phyloP scores from a whole-genome alignment of 1,140 invertebrate species.

The Centruroides vittatus region DNA sequence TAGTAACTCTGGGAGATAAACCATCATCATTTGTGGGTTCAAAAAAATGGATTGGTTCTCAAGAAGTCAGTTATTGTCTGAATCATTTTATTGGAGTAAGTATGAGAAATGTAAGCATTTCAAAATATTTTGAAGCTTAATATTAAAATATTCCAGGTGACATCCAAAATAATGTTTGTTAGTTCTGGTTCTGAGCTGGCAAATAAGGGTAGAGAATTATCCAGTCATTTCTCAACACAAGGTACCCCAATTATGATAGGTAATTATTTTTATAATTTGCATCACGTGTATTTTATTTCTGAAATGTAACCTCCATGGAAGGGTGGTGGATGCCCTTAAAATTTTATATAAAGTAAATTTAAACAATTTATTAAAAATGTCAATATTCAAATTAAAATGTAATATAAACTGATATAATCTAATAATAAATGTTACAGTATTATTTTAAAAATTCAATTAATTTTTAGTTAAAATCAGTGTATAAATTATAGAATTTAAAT shows the following conservation, averaged over 20 bases:
- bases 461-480: too few relatives aligned
- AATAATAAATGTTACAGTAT: too few relatives aligned
- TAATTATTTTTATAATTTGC: slow-evolving; percentile 27
- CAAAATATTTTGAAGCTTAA: not conserved
- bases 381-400: too few relatives aligned
- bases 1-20: slow-evolving; percentile 93
- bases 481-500: not conserved
- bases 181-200: slow-evolving; percentile 67
- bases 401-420: too few relatives aligned
- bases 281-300: too few relatives aligned
- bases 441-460: too few relatives aligned
- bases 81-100: slow-evolving; percentile 48
- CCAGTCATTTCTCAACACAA: slow-evolving; percentile 78
- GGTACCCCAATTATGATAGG: slow-evolving; percentile 98
- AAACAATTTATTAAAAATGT: too few relatives aligned
- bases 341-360: too few relatives aligned
- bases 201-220: slow-evolving; percentile 61
- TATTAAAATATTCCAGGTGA: slow-evolving; percentile 35
- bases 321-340: too few relatives aligned
- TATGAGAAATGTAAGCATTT: not conserved
- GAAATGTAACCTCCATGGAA: too few relatives aligned
- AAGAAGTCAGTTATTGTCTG: slow-evolving; percentile 84
- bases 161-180: slow-evolving; percentile 69
- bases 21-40: slow-evolving; percentile 71
- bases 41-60: slow-evolving; percentile 94